A percentile compares a stretch with the other conserved stretches of the same genome.
phyloP scores from a whole-genome alignment of 1,140 invertebrate genomes.

The Hyposmocoma kahamanoa region DNA sequence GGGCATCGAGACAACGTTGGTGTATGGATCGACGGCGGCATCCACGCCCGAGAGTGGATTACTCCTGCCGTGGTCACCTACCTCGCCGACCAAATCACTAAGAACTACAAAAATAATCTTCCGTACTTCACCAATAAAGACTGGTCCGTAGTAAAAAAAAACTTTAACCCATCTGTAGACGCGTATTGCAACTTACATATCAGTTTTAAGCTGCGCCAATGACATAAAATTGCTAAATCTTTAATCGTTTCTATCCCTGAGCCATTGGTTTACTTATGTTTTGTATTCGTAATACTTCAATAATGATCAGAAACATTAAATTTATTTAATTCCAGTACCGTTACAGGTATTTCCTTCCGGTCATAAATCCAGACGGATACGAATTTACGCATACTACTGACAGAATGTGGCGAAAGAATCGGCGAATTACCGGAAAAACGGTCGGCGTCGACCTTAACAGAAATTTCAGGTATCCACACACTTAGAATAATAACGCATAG shows the following conservation, averaged over 20 bases:
- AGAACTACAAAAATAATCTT: constrained; percentile 42
- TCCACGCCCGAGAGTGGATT: constrained; percentile 83
- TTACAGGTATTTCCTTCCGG: constrained; percentile 79
- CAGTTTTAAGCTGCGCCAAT: no score
- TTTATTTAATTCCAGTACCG: no score
- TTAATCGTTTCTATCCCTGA: no score
- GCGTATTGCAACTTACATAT: no score
- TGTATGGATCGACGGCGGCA: constrained; percentile 73
- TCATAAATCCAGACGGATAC: constrained; percentile 85
- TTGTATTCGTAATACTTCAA: no score
- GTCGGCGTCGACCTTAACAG: constrained; percentile 80
- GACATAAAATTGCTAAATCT: no score
- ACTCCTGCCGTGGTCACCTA: constrained; percentile 78
- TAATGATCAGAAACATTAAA: no score
- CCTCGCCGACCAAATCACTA: constrained; percentile 75
- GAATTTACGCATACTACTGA: constrained; percentile 77
- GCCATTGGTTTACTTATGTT: no score
- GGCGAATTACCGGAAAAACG: constrained; percentile 70
- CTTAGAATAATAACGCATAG: no score
- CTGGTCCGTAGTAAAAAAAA: constrained; percentile 38
- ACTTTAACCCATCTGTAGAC: no score
- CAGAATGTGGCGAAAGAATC: constrained; percentile 85
- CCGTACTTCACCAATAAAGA: constrained; percentile 46
- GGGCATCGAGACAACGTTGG: constrained; percentile 33
- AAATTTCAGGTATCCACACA: constrained; percentile 76